These are phyloP conservation scores for Melangyna quadrimaculata DNA, from an alignment of 2,888 invertebrate species.

Conservation along the genomic window DNA sequence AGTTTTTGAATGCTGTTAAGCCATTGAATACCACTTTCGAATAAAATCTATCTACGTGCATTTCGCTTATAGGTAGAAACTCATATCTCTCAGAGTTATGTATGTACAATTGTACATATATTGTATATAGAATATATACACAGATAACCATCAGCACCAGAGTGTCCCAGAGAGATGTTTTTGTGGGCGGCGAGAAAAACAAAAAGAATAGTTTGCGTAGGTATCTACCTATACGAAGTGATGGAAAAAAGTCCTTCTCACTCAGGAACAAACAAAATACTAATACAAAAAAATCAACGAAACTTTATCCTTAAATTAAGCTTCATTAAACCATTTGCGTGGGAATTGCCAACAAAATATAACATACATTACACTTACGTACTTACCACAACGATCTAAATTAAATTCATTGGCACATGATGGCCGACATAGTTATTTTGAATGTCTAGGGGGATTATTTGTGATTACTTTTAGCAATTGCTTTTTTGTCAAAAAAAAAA, in stretches of 20 bases:
- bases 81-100: conserved; percentile 37
- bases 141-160: conserved; percentile 38
- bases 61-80: conserved; percentile 31
- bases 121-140: too few relatives aligned
- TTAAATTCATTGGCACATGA: conserved; percentile 55
- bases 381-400: conserved; percentile 44
- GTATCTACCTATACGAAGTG: background rate
- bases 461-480: background rate
- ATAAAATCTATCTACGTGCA: conserved; percentile 45
- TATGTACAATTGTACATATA: too few relatives aligned
- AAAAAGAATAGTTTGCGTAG: background rate
- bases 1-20: conserved; percentile 59
- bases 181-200: background rate
- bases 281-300: conserved; percentile 45
- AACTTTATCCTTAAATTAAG: conserved; percentile 64
- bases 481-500: background rate
- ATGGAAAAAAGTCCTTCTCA: conserved; percentile 22
- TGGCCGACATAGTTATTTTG: conserved; percentile 47
- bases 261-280: conserved; percentile 7
- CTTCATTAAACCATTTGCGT: conserved; percentile 41
- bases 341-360: background rate
- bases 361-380: background rate
- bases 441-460: conserved; percentile 8
- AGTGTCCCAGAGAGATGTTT: conserved; percentile 30
- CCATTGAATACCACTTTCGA: conserved; percentile 63